Evolutionary conservation across 2,888 invertebrate genomes (phyloP).

Genomic region (Morpho deidamia): DNA sequence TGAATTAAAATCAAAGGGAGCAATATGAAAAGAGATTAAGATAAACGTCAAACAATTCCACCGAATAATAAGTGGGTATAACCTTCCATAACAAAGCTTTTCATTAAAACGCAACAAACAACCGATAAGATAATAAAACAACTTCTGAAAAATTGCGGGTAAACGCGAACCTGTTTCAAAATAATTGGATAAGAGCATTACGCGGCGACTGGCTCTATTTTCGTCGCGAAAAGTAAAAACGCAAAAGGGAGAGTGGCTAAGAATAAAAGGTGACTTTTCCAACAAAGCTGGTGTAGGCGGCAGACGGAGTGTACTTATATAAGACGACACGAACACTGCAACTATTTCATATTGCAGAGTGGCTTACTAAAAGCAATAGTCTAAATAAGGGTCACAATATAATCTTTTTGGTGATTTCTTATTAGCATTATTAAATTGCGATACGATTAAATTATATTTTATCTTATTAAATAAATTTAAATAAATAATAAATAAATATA

Average conservation of each 20-base stretch:
- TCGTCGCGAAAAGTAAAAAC: conserved; percentile 6
- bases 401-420: too few relatives aligned
- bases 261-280: conserved; percentile 17
- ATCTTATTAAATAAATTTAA: too few relatives aligned
- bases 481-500: too few relatives aligned
- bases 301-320: conserved; percentile 5
- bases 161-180: conserved; percentile 14
- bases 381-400: too few relatives aligned
- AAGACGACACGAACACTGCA: background rate
- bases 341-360: too few relatives aligned
- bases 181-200: conserved; percentile 21
- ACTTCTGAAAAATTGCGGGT: conserved; percentile 1
- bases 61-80: background rate
- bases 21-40: too few relatives aligned
- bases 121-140: conserved; percentile 8
- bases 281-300: conserved; percentile 2
- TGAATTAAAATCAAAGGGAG: too few relatives aligned
- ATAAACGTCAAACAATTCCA: too few relatives aligned
- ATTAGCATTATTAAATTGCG: too few relatives aligned
- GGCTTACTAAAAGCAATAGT: too few relatives aligned
- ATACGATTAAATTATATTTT: too few relatives aligned
- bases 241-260: conserved; percentile 13
- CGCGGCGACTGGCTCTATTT: conserved; percentile 10
- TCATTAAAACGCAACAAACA: background rate
- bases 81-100: background rate